Conservation (phyloP, 2,113 vertebrate species). For the Dinomys branickii region DNA sequence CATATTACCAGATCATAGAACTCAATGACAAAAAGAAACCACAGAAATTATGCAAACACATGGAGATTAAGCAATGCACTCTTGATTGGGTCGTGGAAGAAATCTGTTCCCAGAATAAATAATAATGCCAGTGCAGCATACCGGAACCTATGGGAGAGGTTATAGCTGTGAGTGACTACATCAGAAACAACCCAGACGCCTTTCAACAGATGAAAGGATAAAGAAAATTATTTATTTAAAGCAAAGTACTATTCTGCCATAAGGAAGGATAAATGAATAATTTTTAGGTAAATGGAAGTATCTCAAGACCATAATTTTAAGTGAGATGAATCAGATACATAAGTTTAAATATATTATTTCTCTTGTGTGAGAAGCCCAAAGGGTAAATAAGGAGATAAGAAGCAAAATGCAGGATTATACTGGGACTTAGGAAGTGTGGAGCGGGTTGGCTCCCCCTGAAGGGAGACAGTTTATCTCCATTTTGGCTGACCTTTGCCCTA, state of each 20-base stretch:
- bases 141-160: neutral
- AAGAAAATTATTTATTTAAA: neutral
- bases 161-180: neutral
- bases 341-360: neutral
- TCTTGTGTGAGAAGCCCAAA: neutral
- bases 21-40: neutral
- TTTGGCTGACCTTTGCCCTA: no score
- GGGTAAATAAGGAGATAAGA: neutral
- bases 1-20: neutral
- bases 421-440: no score
- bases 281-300: neutral
- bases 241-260: neutral
- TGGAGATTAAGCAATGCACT: neutral
- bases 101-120: neutral
- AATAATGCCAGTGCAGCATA: no score
- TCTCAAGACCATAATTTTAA: neutral
- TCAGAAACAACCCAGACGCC: neutral
- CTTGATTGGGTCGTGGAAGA: neutral
- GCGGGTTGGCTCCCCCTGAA: no score
- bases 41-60: neutral
- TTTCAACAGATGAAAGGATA: neutral
- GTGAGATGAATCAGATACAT: neutral
- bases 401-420: neutral
- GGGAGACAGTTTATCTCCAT: no score
- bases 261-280: neutral